Evolutionary conservation across 1,140 invertebrate species (phyloP).

Genomic region (Philotrypesis tridentata): DNA sequence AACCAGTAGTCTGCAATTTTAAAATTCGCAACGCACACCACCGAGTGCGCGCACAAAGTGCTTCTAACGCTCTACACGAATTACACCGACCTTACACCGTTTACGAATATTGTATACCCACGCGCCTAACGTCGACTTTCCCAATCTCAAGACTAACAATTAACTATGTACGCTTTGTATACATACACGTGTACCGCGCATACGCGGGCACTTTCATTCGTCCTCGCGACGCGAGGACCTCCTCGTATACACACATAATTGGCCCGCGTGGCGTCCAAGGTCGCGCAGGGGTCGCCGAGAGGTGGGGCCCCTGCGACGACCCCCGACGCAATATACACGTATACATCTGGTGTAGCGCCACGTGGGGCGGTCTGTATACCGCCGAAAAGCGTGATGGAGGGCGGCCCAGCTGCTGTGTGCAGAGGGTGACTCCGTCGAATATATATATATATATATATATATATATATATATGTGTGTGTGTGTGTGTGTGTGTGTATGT

Average conservation of each 20-base stretch:
- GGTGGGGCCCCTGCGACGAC: conserved; percentile 30
- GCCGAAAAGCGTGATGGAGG: conserved; percentile 61
- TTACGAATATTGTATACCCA: too few relatives aligned
- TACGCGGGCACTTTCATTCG: neutral
- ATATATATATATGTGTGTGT: too few relatives aligned
- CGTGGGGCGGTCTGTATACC: conserved; percentile 56
- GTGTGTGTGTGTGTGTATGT: too few relatives aligned
- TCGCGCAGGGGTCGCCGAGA: conserved; percentile 9
- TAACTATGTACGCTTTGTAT: too few relatives aligned
- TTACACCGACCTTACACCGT: too few relatives aligned
- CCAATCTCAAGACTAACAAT: conserved; percentile 36
- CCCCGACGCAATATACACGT: neutral
- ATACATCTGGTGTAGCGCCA: neutral
- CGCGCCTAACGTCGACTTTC: too few relatives aligned
- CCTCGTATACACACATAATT: neutral
- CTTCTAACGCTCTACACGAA: too few relatives aligned
- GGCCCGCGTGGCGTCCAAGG: neutral
- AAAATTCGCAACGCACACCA: too few relatives aligned
- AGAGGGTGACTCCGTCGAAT: neutral
- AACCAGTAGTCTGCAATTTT: too few relatives aligned
- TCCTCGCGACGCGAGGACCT: neutral
- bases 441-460: too few relatives aligned
- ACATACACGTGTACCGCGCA: too few relatives aligned
- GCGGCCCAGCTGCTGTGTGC: conserved; percentile 31
- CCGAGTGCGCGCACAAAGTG: too few relatives aligned